Conservation (phyloP, 92 coral and sea anemone genomes). For the Phenganax stokvisi region DNA sequence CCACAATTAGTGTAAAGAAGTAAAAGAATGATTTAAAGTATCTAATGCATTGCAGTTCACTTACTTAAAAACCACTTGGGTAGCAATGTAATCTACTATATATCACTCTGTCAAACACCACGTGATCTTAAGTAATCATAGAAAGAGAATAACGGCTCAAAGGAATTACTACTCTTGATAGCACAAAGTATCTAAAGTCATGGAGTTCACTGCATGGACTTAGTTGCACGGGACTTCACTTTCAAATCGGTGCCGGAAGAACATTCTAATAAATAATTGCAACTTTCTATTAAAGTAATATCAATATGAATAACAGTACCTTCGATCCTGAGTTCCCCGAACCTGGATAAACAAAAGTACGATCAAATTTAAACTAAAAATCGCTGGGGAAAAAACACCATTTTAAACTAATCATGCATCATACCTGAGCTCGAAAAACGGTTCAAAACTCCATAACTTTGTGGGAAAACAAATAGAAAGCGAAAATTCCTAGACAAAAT, state of each 20-base stretch:
- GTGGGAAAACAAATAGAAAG: not conserved
- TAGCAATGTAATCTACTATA: no score
- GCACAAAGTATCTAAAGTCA: no score
- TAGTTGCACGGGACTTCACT: not conserved
- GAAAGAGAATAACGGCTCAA: no score
- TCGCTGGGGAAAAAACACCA: not conserved
- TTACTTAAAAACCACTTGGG: no score
- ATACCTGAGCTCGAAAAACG: conserved; percentile 30
- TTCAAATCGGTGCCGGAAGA: not conserved
- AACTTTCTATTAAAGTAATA: conserved; percentile 15
- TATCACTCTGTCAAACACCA: no score
- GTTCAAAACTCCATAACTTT: not conserved
- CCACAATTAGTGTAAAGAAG: no score
- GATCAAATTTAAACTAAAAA: not conserved
- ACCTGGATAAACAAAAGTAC: not conserved
- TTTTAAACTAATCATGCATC: not conserved
- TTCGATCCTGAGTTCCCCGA: not conserved
- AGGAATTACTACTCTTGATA: no score
- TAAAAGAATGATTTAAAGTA: no score
- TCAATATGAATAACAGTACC: not conserved
- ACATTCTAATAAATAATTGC: not conserved
- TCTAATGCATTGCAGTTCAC: no score
- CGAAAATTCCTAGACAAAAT: conserved; percentile 11
- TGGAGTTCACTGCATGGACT: not conserved
- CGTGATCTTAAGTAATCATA: no score